Conservation (phyloP, 1,140 invertebrate genomes). For the Holotrichia oblita region DNA sequence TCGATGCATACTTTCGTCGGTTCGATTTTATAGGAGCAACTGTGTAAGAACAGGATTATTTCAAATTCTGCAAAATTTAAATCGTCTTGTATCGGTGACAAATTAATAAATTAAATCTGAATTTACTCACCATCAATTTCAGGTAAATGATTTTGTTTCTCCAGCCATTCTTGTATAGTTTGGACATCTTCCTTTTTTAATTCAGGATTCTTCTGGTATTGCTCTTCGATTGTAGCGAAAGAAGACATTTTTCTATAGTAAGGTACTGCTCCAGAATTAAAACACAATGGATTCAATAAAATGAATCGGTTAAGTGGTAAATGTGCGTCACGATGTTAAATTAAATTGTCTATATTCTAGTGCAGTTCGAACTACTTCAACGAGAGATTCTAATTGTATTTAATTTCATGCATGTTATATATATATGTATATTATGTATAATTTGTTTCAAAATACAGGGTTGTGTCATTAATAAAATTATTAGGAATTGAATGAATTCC, state of each 20-base stretch:
- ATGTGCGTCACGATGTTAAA: not conserved
- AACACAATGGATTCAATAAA: no score
- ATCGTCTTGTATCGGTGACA: no score
- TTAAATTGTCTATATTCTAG: no score
- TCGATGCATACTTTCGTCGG: slow-evolving; percentile 68
- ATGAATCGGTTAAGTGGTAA: not conserved
- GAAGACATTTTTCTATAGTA: not conserved
- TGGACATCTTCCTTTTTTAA: slow-evolving; percentile 50
- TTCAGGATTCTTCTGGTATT: slow-evolving; percentile 1
- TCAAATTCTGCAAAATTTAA: slow-evolving; percentile 66
- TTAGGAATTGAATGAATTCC: no score
- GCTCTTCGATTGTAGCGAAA: not conserved
- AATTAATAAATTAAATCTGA: not conserved
- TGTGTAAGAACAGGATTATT: slow-evolving; percentile 67
- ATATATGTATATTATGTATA: not conserved
- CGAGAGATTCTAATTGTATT: no score
- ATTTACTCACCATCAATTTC: slow-evolving; percentile 32
- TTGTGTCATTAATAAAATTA: no score
- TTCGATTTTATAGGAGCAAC: slow-evolving; percentile 68
- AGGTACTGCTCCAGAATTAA: no score
- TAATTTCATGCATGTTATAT: not conserved
- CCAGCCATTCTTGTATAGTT: slow-evolving; percentile 44
- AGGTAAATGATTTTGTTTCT: slow-evolving; percentile 36
- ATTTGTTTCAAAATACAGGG: no score
- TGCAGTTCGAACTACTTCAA: no score